These are phyloP conservation scores for Lissonota sp. DNA, from an alignment of 2,888 invertebrate genomes.

Conservation along the genomic window DNA sequence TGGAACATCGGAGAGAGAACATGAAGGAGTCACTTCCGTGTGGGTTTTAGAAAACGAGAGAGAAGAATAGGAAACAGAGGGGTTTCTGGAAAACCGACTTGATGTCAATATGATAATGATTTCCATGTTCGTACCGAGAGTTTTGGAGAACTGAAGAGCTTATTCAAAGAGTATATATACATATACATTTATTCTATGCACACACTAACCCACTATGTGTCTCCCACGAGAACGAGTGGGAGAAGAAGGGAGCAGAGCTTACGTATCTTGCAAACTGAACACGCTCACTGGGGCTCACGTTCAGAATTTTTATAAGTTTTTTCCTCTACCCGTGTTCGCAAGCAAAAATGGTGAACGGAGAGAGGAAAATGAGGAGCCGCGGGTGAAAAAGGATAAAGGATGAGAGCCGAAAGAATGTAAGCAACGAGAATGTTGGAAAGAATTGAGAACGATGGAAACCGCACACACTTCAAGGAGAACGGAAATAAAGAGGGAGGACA, in stretches of 20 bases:
- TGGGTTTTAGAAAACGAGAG: conserved; percentile 2
- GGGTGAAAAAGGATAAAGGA: conserved; percentile 18
- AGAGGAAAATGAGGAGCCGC: conserved; percentile 21
- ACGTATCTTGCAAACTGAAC: conserved; percentile 77
- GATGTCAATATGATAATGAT: conserved; percentile 78
- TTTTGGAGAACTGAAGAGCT: conserved; percentile 26
- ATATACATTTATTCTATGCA: conserved; percentile 4
- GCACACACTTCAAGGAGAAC: conserved; percentile 27
- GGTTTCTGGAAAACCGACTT: conserved; percentile 50
- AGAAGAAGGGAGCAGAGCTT: conserved; percentile 39
- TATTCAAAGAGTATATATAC: conserved; percentile 13
- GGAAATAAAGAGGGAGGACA: conserved; percentile 53
- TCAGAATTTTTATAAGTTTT: conserved; percentile 81
- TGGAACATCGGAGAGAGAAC: conserved; percentile 15
- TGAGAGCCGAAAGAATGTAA: conserved; percentile 19
- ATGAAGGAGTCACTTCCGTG: conserved; percentile 5
- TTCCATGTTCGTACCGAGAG: conserved; percentile 72
- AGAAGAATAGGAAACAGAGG: not conserved
- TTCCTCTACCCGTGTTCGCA: conserved; percentile 67
- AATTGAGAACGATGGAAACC: conserved; percentile 55
- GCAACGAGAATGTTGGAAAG: conserved; percentile 50
- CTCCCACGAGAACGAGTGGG: conserved; percentile 8
- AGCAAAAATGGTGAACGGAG: conserved; percentile 46
- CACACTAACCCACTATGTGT: too few species aligned
- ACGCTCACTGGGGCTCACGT: conserved; percentile 75